Evolutionary conservation across 2,888 invertebrate genomes (phyloP).

Genomic region (Pseudococcus jackbeardsleyi): DNA sequence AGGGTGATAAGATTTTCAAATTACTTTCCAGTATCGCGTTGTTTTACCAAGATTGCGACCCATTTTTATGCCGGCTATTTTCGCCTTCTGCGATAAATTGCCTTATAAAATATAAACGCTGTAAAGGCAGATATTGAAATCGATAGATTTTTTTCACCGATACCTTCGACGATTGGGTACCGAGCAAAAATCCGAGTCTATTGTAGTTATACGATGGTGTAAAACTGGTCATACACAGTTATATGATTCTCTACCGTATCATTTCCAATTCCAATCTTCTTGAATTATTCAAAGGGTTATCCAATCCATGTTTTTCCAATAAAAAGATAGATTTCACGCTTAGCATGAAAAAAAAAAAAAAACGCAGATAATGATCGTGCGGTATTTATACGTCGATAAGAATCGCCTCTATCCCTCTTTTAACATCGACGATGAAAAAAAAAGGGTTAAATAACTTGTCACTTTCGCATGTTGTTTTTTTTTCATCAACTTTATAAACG

Average conservation of each 20-base stretch:
- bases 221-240: background rate
- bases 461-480: background rate
- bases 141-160: slow-evolving; percentile 59
- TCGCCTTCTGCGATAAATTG: slow-evolving; percentile 46
- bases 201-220: slow-evolving; percentile 4
- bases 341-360: background rate
- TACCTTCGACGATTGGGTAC: background rate
- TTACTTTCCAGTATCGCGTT: slow-evolving; percentile 60
- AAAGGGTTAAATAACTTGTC: slow-evolving; percentile 16
- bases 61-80: slow-evolving; percentile 47
- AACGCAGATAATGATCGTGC: background rate
- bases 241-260: background rate
- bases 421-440: background rate
- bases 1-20: slow-evolving; percentile 63
- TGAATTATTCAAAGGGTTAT: slow-evolving; percentile 60
- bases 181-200: background rate
- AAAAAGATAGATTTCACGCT: slow-evolving; percentile 5
- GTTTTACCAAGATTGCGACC: slow-evolving; percentile 63
- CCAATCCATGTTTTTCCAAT: background rate
- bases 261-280: background rate
- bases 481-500: background rate
- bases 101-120: slow-evolving; percentile 51
- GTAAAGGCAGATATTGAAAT: slow-evolving; percentile 51
- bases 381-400: slow-evolving; percentile 4
- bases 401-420: background rate